A percentile compares a stretch with the other conserved stretches of the same genome.
Conservation (phyloP, 1,140 invertebrate genomes). For the Drosophila seguyi region DNA sequence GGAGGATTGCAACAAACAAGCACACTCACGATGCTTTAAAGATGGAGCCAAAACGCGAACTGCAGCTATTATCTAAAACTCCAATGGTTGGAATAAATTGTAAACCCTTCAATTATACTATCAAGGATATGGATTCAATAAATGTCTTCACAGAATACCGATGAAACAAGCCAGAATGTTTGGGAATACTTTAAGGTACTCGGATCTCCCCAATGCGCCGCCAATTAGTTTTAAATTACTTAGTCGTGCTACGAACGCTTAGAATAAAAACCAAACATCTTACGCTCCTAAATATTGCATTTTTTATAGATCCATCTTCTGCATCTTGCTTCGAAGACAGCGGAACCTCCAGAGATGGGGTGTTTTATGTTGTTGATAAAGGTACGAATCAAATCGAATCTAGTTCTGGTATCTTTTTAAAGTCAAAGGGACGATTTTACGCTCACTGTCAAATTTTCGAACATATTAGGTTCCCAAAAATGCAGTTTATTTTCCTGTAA, state of each 20-base stretch:
- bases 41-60: neutral
- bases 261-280: neutral
- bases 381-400: constrained; percentile 13
- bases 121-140: constrained; percentile 18
- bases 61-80: constrained; percentile 7
- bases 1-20: constrained; percentile 2
- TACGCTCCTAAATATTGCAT: constrained; percentile 1
- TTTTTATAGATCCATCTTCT: constrained; percentile 20
- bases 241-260: neutral
- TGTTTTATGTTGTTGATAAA: constrained; percentile 6
- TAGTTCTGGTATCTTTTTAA: neutral
- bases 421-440: neutral
- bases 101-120: constrained; percentile 2
- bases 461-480: neutral
- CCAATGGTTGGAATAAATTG: constrained; percentile 7
- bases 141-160: constrained; percentile 2
- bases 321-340: neutral
- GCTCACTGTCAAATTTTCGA: neutral
- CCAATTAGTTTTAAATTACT: constrained; percentile 1
- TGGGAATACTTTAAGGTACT: constrained; percentile 11
- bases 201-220: neutral
- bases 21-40: neutral
- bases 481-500: neutral
- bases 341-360: neutral
- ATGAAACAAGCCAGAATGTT: neutral